Evolutionary conservation across 2,888 invertebrate species (phyloP), one percentile per base, ranked within the genome.

Genomic region (Athetis lepigone): DNA sequence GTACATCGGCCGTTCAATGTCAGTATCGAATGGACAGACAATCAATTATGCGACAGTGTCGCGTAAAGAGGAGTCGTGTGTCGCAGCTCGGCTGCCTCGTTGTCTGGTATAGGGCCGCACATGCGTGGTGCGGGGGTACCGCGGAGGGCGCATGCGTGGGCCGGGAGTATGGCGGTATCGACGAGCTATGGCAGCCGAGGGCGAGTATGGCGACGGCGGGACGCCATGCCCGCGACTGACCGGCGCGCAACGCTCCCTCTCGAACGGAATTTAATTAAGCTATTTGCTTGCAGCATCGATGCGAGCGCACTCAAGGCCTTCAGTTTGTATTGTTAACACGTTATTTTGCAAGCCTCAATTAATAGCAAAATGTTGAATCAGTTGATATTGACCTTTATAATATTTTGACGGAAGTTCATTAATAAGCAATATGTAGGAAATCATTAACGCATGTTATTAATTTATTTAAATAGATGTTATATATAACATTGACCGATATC

Each of bases 41-140:
- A 94, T 93, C 90, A 93, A 93, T 94, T 93, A 94, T 91, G 92
- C 90, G 94, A 93, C 93, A 92, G 75, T 84, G 87, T 82, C 82
- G 84, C 84, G 85, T 83, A 86, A 89, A 90, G 90, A 91, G 85
- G 90, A 90, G 87, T 82, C 87, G 90, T 82, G 85, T 90, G 91
- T 90, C 89, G 91, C 90, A 87, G 89, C 80, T 87, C 80, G 78
- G 84, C 83, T 65, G 83, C 81, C 82, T 72, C 82, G 85, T 80
- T 81, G 80, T 84, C 82, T 85, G 77, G 81, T 76, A 70, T 79
- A 56, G 77, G 73, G 73, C 75, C 79, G 88, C 90, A 90, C 92
- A 90, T 90, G 92, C 92, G 92, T 87, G 77, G 69, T 68, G 67
- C 46, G 58, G 57, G 77, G 77, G 77, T 76, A 46, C 54, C 64